Conservation (phyloP, 2,797 vertebrate genomes). For the Ispidina lecontei region DNA sequence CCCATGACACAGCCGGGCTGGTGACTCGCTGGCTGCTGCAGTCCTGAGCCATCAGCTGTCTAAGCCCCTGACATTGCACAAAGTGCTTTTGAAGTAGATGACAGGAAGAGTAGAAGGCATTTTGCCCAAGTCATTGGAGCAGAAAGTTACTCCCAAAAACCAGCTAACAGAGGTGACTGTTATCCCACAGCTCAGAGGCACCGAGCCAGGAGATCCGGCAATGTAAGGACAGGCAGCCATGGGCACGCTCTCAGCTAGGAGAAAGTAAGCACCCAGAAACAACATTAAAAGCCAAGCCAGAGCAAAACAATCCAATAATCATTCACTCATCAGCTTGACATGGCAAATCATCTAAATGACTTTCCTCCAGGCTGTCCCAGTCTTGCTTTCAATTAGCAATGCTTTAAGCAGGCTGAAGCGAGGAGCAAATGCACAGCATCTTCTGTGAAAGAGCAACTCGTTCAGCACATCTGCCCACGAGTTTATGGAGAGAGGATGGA, state of each 20-base stretch:
- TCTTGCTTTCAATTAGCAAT: not conserved
- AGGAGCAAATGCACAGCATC: not conserved
- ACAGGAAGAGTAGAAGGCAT: not conserved
- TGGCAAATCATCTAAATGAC: accelerated
- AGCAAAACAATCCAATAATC: not conserved
- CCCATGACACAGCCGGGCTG: not conserved
- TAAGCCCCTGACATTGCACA: not conserved
- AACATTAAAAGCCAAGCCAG: conserved; percentile 2
- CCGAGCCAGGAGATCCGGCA: not conserved
- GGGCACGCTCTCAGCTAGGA: not conserved
- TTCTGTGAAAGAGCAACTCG: not conserved
- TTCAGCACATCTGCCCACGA: accelerated
- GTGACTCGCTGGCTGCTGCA: accelerated
- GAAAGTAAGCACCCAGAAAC: not conserved
- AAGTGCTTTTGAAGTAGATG: not conserved
- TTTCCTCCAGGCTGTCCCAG: not conserved
- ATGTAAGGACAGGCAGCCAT: not conserved
- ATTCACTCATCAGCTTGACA: not conserved
- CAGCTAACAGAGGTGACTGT: not conserved
- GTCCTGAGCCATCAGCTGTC: not conserved
- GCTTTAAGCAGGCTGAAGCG: not conserved
- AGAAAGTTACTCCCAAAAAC: conserved; percentile 35
- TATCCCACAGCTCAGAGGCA: not conserved
- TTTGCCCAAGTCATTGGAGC: not conserved
- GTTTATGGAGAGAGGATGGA: not conserved